Percentiles rank a stretch among this genome's conserved stretches.
Conservation (phyloP, 2,888 invertebrate species). For the Ectobius pallidus region DNA sequence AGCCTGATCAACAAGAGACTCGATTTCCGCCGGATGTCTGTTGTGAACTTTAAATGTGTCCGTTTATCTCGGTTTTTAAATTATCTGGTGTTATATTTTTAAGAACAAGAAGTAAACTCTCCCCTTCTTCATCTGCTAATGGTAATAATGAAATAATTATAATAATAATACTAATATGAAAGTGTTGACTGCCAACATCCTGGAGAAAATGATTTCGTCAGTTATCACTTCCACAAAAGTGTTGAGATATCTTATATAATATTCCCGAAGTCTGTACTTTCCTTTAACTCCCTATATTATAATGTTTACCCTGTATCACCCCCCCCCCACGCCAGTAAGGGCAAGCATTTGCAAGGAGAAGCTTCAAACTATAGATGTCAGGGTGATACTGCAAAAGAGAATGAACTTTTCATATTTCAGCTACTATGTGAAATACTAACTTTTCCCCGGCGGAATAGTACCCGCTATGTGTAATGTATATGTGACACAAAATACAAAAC, state of each 20-base stretch:
- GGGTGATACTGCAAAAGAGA: neutral
- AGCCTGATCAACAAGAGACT: slow-evolving; percentile 30
- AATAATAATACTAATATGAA: too few species aligned
- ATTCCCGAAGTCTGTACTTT: too few species aligned
- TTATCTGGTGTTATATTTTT: slow-evolving; percentile 37
- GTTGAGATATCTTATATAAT: too few species aligned
- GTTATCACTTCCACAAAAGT: too few species aligned
- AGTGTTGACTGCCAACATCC: too few species aligned
- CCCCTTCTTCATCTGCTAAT: slow-evolving; percentile 11
- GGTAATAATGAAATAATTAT: too few species aligned
- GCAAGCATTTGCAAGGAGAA: too few species aligned
- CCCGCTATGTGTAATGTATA: neutral
- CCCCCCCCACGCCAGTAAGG: too few species aligned
- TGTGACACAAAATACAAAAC: neutral
- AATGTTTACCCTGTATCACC: too few species aligned
- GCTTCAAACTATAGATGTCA: neutral
- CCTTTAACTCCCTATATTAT: too few species aligned
- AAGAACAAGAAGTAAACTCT: slow-evolving; percentile 16
- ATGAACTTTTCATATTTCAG: neutral
- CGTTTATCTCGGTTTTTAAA: slow-evolving; percentile 29
- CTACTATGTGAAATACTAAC: neutral
- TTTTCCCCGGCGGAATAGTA: slow-evolving; percentile 9
- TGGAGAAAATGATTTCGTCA: too few species aligned
- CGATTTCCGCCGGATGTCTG: slow-evolving; percentile 39
- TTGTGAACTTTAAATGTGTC: slow-evolving; percentile 38